Conservation (phyloP, 2,113 vertebrate species). For the Caranx melampygus region DNA sequence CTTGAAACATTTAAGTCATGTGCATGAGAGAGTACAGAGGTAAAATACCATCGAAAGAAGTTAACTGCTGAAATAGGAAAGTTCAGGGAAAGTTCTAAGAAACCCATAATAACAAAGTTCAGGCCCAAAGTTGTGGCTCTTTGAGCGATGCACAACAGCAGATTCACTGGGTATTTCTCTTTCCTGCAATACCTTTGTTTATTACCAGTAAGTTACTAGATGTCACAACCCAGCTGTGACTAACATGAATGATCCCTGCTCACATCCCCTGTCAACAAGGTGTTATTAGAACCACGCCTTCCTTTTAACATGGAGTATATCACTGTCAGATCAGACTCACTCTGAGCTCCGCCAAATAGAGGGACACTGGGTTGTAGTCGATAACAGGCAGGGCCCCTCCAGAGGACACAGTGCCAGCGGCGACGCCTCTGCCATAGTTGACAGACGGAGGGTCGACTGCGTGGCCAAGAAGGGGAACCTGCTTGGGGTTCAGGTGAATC, state of each 20-base stretch:
- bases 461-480: conserved; percentile 89
- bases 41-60: neutral
- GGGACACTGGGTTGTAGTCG: conserved; percentile 90
- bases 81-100: neutral
- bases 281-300: neutral
- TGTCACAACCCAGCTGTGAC: neutral
- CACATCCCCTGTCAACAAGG: conserved; percentile 1
- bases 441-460: conserved; percentile 84
- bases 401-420: conserved; percentile 36
- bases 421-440: conserved; percentile 84
- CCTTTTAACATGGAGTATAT: neutral
- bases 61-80: neutral
- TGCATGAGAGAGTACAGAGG: neutral
- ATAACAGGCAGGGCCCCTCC: conserved; percentile 88
- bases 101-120: neutral
- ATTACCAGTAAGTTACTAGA: conserved; percentile 26
- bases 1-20: neutral
- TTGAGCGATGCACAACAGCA: neutral
- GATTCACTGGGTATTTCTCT: neutral
- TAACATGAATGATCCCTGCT: conserved; percentile 7
- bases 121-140: neutral
- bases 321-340: conserved; percentile 78
- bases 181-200: neutral
- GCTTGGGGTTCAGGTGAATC: conserved; percentile 89
- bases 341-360: conserved; percentile 90